Base-by-base conservation (phyloP, 2,888 invertebrate species). In the Gastrophysa polygoni region DNA sequence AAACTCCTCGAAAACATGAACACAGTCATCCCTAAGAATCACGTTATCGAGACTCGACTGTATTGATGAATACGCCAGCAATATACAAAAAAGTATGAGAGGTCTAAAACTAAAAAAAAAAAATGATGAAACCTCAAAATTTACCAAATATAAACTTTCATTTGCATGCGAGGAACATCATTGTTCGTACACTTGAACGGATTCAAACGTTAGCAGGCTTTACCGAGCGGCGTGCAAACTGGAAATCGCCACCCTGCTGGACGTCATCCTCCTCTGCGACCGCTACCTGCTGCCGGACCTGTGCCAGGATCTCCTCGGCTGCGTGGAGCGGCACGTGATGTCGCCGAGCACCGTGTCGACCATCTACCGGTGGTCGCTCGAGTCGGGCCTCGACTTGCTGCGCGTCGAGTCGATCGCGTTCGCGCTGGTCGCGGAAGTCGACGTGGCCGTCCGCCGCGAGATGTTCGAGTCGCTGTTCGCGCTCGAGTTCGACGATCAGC, bases 361-460 rank as follows among this genome's bases (percentile, higher is more conserved):
- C 64, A 85, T 88, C 68, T 88, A 88, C 71, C 81, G 83, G 20
- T 87, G 87, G 87, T 86, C 87, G 1, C 71, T 88, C 51, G 83
- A 83, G 70, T 87, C 87, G n/a, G 84, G 86, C 0, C 87, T 87
- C 77, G 86, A 87, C 46, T 83, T 87, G 67, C 77, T 88, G 17
- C 83, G 87, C 69, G 83, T 86, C 2, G 87, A 88, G 77, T 81
- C 85, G 21, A 83, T 87, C 1, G 87, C 86, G 1, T 87, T 83
- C 75, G 82, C 86, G 50, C 73, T 88, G 24, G 85, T 85, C 0
- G 85, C 83, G 0, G 79, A 83, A 58, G 84, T 86, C 81, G 70
- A 77, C 17, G 84, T 85, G 48, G 66, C 73, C 0, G 81, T 84
- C 32, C 80, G 86, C 34, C 78, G 82, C 2, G 72, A 72, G 20